phyloP scores from a whole-genome alignment of 2,797 vertebrate species.

The Lepilemur septentrionalis region DNA sequence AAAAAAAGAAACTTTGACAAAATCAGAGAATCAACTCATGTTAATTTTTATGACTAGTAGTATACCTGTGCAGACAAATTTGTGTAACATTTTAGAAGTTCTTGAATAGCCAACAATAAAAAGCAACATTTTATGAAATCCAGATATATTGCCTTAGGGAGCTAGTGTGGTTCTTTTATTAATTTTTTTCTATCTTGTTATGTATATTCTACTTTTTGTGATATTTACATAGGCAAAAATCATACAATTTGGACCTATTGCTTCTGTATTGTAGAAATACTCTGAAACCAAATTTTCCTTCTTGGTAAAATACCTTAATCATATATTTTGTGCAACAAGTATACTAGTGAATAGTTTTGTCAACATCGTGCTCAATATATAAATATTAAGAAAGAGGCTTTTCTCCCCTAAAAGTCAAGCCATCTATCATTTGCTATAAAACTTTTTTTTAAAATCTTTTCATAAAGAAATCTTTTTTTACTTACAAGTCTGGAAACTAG shows the following conservation, averaged over 20 bases:
- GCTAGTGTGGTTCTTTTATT: neutral
- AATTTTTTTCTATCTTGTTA: neutral
- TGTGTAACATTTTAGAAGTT: neutral
- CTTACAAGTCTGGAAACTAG: neutral
- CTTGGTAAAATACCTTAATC: neutral
- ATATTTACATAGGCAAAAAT: neutral
- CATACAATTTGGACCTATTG: neutral
- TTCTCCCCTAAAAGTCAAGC: neutral
- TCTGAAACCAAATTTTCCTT: neutral
- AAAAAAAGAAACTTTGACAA: neutral
- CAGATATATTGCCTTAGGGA: neutral
- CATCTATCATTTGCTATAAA: neutral
- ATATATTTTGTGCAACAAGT: neutral
- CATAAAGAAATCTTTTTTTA: neutral
- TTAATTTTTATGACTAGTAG: neutral
- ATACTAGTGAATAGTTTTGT: neutral
- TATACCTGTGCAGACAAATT: neutral
- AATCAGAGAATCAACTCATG: neutral
- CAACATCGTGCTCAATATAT: neutral
- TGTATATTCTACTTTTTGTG: neutral
- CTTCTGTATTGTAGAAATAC: neutral
- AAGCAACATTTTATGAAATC: neutral
- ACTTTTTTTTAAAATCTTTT: neutral
- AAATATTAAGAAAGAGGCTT: neutral
- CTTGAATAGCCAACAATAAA: neutral